phyloP scores from a whole-genome alignment of 2,888 invertebrate species.

The Torymus texanus region DNA sequence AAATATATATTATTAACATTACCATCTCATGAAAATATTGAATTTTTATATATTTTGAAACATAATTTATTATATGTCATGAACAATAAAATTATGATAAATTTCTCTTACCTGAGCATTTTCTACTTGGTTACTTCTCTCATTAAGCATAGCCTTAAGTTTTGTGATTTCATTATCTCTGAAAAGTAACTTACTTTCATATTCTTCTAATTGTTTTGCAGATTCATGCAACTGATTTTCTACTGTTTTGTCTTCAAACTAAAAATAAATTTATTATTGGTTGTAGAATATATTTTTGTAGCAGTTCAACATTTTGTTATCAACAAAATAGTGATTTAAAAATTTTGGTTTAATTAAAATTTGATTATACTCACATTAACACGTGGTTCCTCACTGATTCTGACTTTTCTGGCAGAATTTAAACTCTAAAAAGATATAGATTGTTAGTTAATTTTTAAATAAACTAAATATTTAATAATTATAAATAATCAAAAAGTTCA shows the following conservation, averaged over 20 bases:
- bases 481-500: neutral
- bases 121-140: constrained; percentile 32
- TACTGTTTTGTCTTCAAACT: constrained; percentile 22
- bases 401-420: constrained; percentile 41
- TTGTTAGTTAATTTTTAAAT: constrained; percentile 1
- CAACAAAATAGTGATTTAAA: too few species aligned
- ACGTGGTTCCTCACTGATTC: constrained; percentile 29
- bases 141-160: constrained; percentile 27
- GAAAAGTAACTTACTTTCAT: constrained; percentile 7
- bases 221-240: constrained; percentile 6
- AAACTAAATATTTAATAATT: neutral
- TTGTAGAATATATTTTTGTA: neutral
- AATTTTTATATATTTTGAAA: neutral
- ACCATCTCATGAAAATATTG: neutral
- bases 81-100: too few species aligned
- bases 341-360: too few species aligned
- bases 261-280: constrained; percentile 13
- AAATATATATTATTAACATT: too few species aligned
- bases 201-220: constrained; percentile 45
- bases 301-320: neutral
- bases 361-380: constrained; percentile 33
- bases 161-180: constrained; percentile 51
- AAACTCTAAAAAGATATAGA: constrained; percentile 47
- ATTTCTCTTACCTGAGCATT: constrained; percentile 47
- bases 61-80: neutral